Percentiles rank a stretch among this genome's conserved stretches.
Evolutionary conservation across 2,888 invertebrate species (phyloP).

Genomic region (Hypercompe scribonia): DNA sequence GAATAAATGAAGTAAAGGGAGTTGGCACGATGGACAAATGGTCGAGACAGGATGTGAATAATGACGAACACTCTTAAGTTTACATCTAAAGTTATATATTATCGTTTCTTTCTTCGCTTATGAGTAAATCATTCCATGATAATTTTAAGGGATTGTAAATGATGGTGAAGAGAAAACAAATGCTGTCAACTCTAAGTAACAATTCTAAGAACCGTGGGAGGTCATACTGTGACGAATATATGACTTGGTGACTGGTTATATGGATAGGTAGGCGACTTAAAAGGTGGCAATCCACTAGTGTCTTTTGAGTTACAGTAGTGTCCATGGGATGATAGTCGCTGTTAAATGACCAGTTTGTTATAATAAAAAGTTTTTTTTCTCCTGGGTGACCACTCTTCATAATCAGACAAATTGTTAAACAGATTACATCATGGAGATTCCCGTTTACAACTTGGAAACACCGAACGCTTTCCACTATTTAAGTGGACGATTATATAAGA

Average conservation of each 20-base stretch:
- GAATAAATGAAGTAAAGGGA: not conserved
- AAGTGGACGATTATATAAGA: conserved; percentile 31
- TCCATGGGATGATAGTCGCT: too few relatives aligned
- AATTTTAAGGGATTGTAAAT: not conserved
- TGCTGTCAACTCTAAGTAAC: not conserved
- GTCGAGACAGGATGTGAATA: not conserved
- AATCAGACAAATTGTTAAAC: not conserved
- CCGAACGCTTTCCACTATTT: conserved; percentile 27
- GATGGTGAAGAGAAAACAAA: not conserved
- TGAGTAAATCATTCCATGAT: not conserved
- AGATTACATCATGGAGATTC: conserved; percentile 36
- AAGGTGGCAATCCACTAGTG: too few relatives aligned
- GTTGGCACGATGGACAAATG: not conserved
- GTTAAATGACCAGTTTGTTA: too few relatives aligned
- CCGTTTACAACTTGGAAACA: conserved; percentile 23
- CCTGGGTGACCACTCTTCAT: too few relatives aligned
- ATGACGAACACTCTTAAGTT: not conserved
- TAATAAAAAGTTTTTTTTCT: too few relatives aligned
- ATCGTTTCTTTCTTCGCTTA: not conserved
- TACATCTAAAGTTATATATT: not conserved
- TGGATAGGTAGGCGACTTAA: too few relatives aligned
- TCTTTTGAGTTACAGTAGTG: too few relatives aligned
- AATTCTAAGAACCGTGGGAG: too few relatives aligned
- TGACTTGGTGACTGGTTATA: too few relatives aligned
- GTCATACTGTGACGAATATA: too few relatives aligned